Evolutionary conservation across 2,888 invertebrate genomes (phyloP).

Genomic region (Lasius platythorax): DNA sequence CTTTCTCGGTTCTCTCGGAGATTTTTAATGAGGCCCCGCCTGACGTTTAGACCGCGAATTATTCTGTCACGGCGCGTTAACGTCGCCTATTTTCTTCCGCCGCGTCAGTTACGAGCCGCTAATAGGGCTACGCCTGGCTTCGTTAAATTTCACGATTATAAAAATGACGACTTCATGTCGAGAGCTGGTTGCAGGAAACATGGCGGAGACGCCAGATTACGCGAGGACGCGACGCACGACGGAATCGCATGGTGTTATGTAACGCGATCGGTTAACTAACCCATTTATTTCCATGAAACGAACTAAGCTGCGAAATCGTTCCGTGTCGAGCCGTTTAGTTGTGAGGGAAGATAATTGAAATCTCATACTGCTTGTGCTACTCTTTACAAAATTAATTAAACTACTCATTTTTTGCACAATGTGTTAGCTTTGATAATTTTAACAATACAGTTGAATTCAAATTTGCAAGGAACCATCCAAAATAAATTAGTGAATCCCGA

Average conservation of each 20-base stretch:
- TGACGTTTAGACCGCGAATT: slow-evolving; percentile 80
- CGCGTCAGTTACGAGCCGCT: slow-evolving; percentile 76
- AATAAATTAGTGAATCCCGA: background rate
- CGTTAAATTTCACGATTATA: slow-evolving; percentile 80
- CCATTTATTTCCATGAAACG: slow-evolving; percentile 26
- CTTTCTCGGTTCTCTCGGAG: slow-evolving; percentile 59
- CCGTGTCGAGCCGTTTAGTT: background rate
- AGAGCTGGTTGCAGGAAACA: slow-evolving; percentile 11
- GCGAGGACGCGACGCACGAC: slow-evolving; percentile 11
- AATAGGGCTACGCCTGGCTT: slow-evolving; percentile 76
- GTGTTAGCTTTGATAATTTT: background rate
- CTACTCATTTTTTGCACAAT: background rate
- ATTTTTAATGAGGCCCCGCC: slow-evolving; percentile 76
- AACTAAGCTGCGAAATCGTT: slow-evolving; percentile 8
- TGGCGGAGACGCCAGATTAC: slow-evolving; percentile 17
- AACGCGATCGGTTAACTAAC: slow-evolving; percentile 19
- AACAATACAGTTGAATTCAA: background rate
- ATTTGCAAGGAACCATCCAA: background rate
- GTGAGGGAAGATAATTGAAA: background rate
- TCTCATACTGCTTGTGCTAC: background rate
- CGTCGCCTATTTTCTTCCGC: slow-evolving; percentile 71
- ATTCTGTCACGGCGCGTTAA: slow-evolving; percentile 83
- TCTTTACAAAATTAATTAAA: background rate
- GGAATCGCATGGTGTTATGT: background rate
- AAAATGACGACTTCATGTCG: slow-evolving; percentile 75